Percentiles rank a stretch among this genome's conserved stretches.
phyloP scores from a whole-genome alignment of 1,140 invertebrate genomes.

The Lepidotrigona ventralis region DNA sequence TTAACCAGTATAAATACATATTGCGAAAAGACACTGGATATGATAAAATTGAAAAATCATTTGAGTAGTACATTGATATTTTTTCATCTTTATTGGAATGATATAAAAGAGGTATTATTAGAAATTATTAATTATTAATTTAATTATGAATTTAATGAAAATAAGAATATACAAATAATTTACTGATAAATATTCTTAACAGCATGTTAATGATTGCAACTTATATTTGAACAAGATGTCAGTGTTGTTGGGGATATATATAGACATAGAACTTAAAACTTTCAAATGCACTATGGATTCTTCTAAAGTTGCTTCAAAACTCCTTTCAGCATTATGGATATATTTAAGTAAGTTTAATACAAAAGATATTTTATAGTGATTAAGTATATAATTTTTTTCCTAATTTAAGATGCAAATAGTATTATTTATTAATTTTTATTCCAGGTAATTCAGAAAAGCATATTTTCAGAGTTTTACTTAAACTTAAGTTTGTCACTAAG shows the following conservation, averaged over 20 bases:
- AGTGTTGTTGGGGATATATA: conserved; percentile 70
- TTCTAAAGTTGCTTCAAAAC: conserved; percentile 61
- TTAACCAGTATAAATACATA: conserved; percentile 51
- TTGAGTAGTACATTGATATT: conserved; percentile 69
- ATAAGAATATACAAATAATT: conserved; percentile 9
- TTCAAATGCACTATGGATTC: conserved; percentile 50
- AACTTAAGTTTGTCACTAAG: conserved; percentile 62
- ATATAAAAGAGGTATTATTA: conserved; percentile 70
- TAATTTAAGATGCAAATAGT: neutral
- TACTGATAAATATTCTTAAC: conserved; percentile 47
- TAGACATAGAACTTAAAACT: conserved; percentile 71
- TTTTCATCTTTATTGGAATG: conserved; percentile 72
- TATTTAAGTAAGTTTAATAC: conserved; percentile 69
- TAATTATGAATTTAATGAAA: neutral
- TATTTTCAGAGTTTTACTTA: conserved; percentile 72
- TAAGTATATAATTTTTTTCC: neutral
- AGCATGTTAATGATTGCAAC: conserved; percentile 66
- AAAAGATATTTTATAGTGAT: neutral
- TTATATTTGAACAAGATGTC: conserved; percentile 74
- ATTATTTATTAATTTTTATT: conserved; percentile 32
- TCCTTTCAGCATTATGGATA: conserved; percentile 70
- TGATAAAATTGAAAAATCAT: conserved; percentile 66
- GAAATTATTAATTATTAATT: neutral
- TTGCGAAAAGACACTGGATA: conserved; percentile 44
- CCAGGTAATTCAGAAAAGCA: conserved; percentile 74